These are phyloP conservation scores for Cryptoprocta ferox DNA, from an alignment of 2,797 vertebrate species.

Conservation along the genomic window DNA sequence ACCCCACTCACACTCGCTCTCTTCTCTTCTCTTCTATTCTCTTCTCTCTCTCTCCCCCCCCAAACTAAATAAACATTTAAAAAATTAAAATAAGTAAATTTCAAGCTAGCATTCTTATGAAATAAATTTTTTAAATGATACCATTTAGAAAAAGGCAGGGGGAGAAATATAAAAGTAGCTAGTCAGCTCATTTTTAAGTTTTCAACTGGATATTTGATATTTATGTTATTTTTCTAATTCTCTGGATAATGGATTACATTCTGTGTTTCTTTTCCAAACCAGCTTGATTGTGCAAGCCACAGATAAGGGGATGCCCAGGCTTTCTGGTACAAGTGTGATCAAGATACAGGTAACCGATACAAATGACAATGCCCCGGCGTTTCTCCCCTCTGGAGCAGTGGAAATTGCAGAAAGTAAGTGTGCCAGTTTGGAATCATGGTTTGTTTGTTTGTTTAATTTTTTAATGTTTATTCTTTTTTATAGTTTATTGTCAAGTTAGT, in stretches of 20 bases:
- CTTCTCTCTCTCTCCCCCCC: too few species aligned
- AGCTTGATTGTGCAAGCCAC: slow-evolving; percentile 93
- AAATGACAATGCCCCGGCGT: slow-evolving; percentile 94
- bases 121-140: slow-evolving; percentile 57
- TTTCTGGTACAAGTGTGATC: slow-evolving; percentile 89
- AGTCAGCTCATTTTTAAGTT: background rate
- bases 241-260: slow-evolving; percentile 54
- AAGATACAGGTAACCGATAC: slow-evolving; percentile 92
- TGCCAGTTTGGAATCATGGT: background rate
- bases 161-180: slow-evolving; percentile 55
- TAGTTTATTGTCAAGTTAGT: too few species aligned
- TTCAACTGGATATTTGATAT: slow-evolving; percentile 47
- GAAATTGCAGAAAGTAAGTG: slow-evolving; percentile 93
- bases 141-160: slow-evolving; percentile 23
- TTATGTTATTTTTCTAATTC: slow-evolving; percentile 40
- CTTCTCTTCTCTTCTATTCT: too few species aligned
- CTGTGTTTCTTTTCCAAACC: slow-evolving; percentile 75
- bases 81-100: background rate
- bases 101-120: background rate
- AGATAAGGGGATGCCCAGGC: slow-evolving; percentile 93
- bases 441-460: too few species aligned
- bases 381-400: slow-evolving; percentile 89
- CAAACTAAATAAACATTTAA: too few species aligned
- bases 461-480: too few species aligned
- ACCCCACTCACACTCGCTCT: too few species aligned